Conservation (phyloP, 2,888 invertebrate genomes). For the Heliconius aoede region DNA sequence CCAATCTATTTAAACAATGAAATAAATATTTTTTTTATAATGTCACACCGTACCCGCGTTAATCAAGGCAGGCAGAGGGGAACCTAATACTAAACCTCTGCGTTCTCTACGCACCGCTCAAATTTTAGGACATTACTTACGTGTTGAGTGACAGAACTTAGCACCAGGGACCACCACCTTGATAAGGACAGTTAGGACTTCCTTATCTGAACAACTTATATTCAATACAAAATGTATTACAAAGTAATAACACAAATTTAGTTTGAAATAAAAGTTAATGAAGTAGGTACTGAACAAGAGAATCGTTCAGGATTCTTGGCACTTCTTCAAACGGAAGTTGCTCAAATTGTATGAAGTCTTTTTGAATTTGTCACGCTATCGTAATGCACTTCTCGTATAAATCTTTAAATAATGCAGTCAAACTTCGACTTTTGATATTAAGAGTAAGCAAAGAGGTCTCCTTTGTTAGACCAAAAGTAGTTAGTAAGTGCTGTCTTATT, state of each 20-base stretch:
- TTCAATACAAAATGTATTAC: constrained; percentile 15
- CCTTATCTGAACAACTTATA: background rate
- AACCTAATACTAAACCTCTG: too few species aligned
- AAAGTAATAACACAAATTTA: constrained; percentile 19
- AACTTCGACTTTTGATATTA: background rate
- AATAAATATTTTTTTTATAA: too few species aligned
- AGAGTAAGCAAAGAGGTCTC: too few species aligned
- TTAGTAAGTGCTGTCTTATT: too few species aligned
- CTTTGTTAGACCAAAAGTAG: too few species aligned
- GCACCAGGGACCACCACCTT: too few species aligned
- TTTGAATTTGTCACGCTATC: constrained; percentile 43
- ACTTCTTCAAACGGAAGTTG: constrained; percentile 60
- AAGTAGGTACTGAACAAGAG: constrained; percentile 51
- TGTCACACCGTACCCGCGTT: too few species aligned
- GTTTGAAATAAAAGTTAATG: constrained; percentile 30
- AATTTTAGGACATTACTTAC: too few species aligned
- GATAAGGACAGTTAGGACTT: background rate
- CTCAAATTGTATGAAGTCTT: constrained; percentile 47
- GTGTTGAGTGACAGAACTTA: background rate
- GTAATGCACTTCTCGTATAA: background rate
- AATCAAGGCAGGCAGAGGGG: too few species aligned
- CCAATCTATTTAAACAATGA: too few species aligned
- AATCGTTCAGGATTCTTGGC: constrained; percentile 61
- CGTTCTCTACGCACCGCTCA: too few species aligned
- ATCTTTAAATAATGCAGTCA: background rate